These are phyloP conservation scores for Daubentonia madagascariensis DNA, from an alignment of 2,113 vertebrate genomes.

Conservation along the genomic window DNA sequence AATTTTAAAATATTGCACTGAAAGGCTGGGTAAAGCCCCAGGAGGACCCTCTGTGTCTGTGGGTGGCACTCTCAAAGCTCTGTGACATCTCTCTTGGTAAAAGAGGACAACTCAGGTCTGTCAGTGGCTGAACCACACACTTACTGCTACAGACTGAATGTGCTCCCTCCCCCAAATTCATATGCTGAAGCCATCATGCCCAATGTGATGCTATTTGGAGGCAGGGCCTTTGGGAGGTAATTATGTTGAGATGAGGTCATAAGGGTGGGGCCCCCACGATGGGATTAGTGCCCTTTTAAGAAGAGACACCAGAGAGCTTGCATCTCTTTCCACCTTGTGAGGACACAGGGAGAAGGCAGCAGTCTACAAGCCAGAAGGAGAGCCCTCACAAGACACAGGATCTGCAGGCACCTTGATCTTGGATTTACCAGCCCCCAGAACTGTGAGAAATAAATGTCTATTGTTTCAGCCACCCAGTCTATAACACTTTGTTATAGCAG, in stretches of 20 bases:
- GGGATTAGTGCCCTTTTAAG: background rate
- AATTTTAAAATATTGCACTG: background rate
- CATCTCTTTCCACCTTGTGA: background rate
- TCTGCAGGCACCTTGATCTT: background rate
- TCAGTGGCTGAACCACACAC: background rate
- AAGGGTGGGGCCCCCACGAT: background rate
- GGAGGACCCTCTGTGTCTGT: background rate
- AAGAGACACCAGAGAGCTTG: background rate
- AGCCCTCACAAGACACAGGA: background rate
- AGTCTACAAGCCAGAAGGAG: background rate
- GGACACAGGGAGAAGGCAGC: background rate
- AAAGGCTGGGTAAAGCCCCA: background rate
- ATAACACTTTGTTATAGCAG: background rate
- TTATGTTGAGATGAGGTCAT: background rate
- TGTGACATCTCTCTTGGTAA: too few species aligned
- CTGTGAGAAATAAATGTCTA: background rate
- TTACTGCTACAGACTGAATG: background rate
- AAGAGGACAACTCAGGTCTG: background rate
- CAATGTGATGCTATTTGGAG: background rate
- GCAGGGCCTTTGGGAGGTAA: background rate
- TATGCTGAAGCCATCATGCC: background rate
- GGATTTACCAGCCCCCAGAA: background rate
- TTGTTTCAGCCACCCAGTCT: background rate
- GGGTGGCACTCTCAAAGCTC: background rate
- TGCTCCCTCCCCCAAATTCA: background rate